Evolutionary conservation across 2,888 invertebrate genomes (phyloP), one percentile per base, ranked within the genome.

Genomic region (Lymantria monacha): DNA sequence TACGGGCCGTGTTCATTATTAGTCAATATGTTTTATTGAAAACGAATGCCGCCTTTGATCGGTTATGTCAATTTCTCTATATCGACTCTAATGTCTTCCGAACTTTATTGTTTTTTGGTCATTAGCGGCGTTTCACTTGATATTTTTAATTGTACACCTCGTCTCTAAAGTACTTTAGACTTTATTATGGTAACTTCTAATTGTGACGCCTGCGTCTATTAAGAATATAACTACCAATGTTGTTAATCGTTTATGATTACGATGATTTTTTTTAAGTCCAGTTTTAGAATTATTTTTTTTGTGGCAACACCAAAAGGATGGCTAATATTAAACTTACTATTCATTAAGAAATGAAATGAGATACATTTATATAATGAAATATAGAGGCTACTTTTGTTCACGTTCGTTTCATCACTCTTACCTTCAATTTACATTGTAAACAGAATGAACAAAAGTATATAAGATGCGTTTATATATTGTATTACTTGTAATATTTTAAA

Each of bases 21-120:
- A 85, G 86, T 83, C 84, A 85, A 88, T 89, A 84, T 78, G 79
- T 85, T 86, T 87, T 89, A 89, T 88, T 87, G 84, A 79, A 84
- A 79, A 73, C 74, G 72, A 74, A 66, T 55, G 79, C 87, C 87
- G 87, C 79, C 87, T 88, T 87, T 87, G 86, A 87, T 84, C 77
- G 65, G 70, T 72, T 76, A 71, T 85, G 85, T 85, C 87, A 83
- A 83, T 85, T 84, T 82, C 81, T 65, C 73, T 78, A 74, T 72
- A 76, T 74, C 75, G 74, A 67, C 57, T 67, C 66, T 72, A 70
- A 67, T 70, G 66, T 69, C 66, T 70, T 69, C 60, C 52, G 65
- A 72, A 66, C 62, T 64, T 74, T 76, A 76, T 76, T 75, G 76
- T 72, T 67, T 74, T 70, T 68, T 64, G 65, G 69, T 78, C 79